phyloP scores from a whole-genome alignment of 2,797 vertebrate genomes.

The Enteromius treurensis region DNA sequence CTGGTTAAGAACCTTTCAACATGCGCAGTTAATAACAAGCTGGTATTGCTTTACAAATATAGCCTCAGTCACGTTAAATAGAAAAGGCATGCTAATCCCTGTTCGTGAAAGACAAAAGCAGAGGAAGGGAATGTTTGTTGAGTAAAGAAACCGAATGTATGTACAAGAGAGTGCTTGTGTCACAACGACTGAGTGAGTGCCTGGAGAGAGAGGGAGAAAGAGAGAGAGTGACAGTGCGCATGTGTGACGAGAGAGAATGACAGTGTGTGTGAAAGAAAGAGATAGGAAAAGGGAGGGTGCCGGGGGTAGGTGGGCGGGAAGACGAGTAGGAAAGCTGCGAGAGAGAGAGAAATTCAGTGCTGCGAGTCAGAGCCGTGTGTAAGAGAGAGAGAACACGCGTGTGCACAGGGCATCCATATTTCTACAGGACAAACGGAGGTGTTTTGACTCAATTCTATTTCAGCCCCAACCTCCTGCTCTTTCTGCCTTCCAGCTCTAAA shows the following conservation, averaged over 20 bases:
- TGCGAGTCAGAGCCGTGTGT: conserved; percentile 43
- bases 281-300: conserved; percentile 58
- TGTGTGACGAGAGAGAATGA: conserved; percentile 49
- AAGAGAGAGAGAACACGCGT: conserved; percentile 52
- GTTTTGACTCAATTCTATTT: conserved; percentile 57
- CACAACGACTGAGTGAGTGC: conserved; percentile 30
- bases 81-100: conserved; percentile 33
- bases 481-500: conserved; percentile 46
- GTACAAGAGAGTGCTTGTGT: conserved; percentile 45
- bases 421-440: conserved; percentile 61
- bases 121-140: conserved; percentile 34
- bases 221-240: conserved; percentile 54
- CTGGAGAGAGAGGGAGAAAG: conserved; percentile 26
- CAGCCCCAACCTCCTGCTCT: conserved; percentile 36
- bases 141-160: conserved; percentile 46
- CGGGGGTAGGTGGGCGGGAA: conserved; percentile 40
- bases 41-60: background rate
- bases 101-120: conserved; percentile 40
- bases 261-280: conserved; percentile 51
- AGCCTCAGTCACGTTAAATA: background rate
- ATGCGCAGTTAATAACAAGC: background rate
- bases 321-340: conserved; percentile 40
- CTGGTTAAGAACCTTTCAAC: background rate
- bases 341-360: conserved; percentile 58
- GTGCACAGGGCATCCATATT: conserved; percentile 48